Evolutionary conservation across 2,113 vertebrate genomes (phyloP).

Genomic region (Dasyprocta punctata): DNA sequence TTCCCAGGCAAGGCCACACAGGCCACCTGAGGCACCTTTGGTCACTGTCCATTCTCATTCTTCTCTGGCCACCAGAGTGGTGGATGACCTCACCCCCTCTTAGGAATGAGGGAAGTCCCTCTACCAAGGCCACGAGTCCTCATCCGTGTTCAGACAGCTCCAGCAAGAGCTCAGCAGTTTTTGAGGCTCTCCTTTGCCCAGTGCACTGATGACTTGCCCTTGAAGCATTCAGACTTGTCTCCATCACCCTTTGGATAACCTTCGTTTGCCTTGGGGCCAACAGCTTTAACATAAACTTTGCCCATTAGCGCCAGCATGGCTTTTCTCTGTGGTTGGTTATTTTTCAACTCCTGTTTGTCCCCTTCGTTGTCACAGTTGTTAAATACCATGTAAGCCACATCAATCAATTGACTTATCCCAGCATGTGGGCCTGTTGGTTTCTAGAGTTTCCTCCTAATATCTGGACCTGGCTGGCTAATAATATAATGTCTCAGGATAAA

Average conservation of each 20-base stretch:
- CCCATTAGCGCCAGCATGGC: not conserved
- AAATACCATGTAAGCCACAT: not conserved
- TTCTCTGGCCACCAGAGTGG: not conserved
- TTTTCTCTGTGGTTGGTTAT: not conserved
- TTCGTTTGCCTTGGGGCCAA: not conserved
- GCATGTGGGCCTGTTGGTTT: not conserved
- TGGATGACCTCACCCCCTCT: not conserved
- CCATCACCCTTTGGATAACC: not conserved
- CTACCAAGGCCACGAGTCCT: not conserved
- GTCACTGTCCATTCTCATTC: not conserved
- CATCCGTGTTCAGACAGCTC: not conserved
- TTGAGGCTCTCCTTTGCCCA: not conserved
- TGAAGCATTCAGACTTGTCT: not conserved
- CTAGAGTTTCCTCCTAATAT: not conserved
- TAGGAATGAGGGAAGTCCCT: not conserved
- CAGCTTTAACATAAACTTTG: not conserved
- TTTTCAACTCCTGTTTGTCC: not conserved
- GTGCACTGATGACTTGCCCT: not conserved
- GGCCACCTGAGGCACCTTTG: not conserved
- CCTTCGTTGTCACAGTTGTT: not conserved
- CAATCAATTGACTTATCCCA: not conserved
- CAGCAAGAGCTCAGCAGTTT: not conserved
- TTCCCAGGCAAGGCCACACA: not conserved
- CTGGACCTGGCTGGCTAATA: not conserved
- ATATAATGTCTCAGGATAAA: not conserved